Evolutionary conservation across 1,140 invertebrate species (phyloP).

Genomic region (Bombus impatiens): DNA sequence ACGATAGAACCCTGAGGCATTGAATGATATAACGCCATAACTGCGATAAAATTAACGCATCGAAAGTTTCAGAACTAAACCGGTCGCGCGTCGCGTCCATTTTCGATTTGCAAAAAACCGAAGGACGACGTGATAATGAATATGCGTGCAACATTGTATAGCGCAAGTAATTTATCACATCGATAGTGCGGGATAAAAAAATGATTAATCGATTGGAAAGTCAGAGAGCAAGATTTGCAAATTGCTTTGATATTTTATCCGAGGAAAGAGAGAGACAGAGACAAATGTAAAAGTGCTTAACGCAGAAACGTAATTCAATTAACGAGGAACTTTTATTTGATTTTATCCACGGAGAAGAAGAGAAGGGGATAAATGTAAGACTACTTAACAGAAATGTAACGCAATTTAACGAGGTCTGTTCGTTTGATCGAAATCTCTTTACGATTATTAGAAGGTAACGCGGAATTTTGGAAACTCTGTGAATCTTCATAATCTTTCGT

Average conservation of each 20-base stretch:
- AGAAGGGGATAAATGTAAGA: background rate
- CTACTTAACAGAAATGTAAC: background rate
- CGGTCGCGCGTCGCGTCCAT: background rate
- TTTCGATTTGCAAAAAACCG: background rate
- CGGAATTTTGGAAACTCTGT: background rate
- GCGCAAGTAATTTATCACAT: background rate
- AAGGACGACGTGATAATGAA: slow-evolving; percentile 1
- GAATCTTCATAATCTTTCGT: background rate
- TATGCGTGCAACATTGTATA: background rate
- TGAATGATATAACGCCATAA: background rate
- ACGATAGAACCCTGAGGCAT: background rate
- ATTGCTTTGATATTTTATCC: background rate
- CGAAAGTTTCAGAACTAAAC: background rate
- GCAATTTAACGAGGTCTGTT: background rate
- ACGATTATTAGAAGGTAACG: background rate
- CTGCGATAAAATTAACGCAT: background rate
- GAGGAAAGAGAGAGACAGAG: background rate
- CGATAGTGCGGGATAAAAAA: background rate
- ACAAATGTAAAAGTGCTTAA: background rate
- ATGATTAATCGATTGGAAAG: background rate
- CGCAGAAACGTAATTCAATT: background rate
- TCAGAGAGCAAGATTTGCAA: background rate
- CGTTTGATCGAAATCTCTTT: background rate
- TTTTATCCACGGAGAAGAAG: background rate
- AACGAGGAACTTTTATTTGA: background rate